These are phyloP conservation scores for Isoperla grammatica DNA, from an alignment of 2,888 invertebrate genomes.

Conservation along the genomic window DNA sequence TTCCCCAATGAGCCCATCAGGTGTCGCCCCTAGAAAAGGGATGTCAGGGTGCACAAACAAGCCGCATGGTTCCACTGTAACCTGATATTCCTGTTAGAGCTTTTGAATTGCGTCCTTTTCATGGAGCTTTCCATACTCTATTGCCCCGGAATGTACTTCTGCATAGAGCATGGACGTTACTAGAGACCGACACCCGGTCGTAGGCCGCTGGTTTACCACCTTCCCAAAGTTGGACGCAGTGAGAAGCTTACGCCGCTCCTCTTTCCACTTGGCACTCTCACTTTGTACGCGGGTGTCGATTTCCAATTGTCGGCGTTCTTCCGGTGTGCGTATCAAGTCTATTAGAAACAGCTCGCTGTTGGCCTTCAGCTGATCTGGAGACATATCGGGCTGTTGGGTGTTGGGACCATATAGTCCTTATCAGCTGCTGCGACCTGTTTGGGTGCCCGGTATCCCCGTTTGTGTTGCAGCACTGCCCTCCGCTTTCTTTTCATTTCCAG, in stretches of 20 bases:
- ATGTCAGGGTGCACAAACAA: slow-evolving; percentile 33
- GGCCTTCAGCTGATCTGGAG: slow-evolving; percentile 6
- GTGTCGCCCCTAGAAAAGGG: neutral
- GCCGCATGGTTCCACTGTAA: slow-evolving; percentile 31
- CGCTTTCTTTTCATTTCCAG: too few relatives aligned
- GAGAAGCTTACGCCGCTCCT: slow-evolving; percentile 19
- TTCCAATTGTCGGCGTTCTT: slow-evolving; percentile 12
- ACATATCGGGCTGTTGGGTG: slow-evolving; percentile 15
- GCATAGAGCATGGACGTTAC: slow-evolving; percentile 26
- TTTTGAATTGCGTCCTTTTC: slow-evolving; percentile 25
- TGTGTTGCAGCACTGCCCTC: too few relatives aligned
- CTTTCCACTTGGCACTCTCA: slow-evolving; percentile 19
- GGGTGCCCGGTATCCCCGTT: too few relatives aligned
- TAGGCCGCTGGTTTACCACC: neutral
- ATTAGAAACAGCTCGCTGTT: slow-evolving; percentile 12
- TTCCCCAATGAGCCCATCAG: too few relatives aligned
- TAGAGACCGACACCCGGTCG: slow-evolving; percentile 20
- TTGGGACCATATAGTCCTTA: slow-evolving; percentile 8
- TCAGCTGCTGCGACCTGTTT: too few relatives aligned
- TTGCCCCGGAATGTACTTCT: slow-evolving; percentile 22
- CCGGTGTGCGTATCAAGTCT: slow-evolving; percentile 9
- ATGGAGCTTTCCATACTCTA: slow-evolving; percentile 26
- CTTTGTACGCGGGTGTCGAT: slow-evolving; percentile 7
- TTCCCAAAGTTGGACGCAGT: slow-evolving; percentile 22
- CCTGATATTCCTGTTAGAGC: slow-evolving; percentile 20